Evolutionary conservation across 2,888 invertebrate genomes (phyloP), one percentile per base, ranked within the genome.

Genomic region (Pterostichus niger): DNA sequence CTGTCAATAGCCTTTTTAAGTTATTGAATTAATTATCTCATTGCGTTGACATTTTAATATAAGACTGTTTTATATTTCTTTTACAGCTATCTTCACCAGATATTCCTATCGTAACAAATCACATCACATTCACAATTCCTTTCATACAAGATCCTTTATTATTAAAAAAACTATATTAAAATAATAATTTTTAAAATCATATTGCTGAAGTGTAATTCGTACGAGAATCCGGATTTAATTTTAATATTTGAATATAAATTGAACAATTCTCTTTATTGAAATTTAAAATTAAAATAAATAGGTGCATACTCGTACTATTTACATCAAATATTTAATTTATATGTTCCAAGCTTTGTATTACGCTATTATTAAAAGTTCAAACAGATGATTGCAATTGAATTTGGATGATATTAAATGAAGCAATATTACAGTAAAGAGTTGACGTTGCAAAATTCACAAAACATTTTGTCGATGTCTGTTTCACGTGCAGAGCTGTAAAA

Each of bases 361-460:
- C 49, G n/a, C 49, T 49, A 49, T 49, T 49, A 49, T 49, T 49
- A 49, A 49, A 49, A 49, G 49, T 49, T 11, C 49, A 49, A 49
- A 49, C 49, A 49, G 49, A 49, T 49, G n/a, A 49, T 6, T 49
- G 49, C 6, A 49, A 49, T 49, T 49, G 49, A 1, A n/a, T 49
- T 49, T 13, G 49, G 13, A 49, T 49, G 1, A 49, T 49, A 49
- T 49, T 49, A 49, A 49, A 49, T 49, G 6, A n/a, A 6, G 49
- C 49, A 49, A 49, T 6, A 9, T 49, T 6, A n/a, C n/a, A 49
- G 49, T 49, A 49, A 49, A 11, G 24, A 44, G 49, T 49, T 49
- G 49, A 13, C 49, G 49, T 49, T n/a, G 49, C 49, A 49, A 49
- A 49, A 49, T 49, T 49, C 13, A 10, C 49, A 49, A 49, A 56